These are phyloP conservation scores for Anguilla rostrata DNA, from an alignment of 2,113 vertebrate genomes.

Conservation along the genomic window DNA sequence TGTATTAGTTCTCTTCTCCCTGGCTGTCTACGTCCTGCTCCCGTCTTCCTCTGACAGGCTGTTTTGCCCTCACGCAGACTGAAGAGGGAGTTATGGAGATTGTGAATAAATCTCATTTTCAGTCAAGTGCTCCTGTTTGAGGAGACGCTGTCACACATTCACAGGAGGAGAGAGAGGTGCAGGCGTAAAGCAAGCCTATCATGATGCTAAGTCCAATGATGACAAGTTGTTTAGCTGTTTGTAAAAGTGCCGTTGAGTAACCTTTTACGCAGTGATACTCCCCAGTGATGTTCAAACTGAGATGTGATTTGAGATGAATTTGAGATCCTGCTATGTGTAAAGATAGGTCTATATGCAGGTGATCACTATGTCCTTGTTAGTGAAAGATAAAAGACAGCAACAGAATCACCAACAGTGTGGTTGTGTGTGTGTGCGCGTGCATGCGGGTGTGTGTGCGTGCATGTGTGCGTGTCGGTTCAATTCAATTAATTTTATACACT, in stretches of 20 bases:
- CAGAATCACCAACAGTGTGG: too few species aligned
- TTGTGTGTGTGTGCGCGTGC: too few species aligned
- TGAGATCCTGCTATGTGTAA: too few species aligned
- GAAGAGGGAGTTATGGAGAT: background rate
- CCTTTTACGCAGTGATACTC: background rate
- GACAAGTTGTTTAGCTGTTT: background rate
- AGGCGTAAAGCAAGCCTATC: background rate
- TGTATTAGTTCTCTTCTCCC: background rate
- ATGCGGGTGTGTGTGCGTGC: too few species aligned
- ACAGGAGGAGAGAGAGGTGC: slow-evolving; percentile 46
- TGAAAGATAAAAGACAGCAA: too few species aligned
- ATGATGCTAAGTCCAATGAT: background rate
- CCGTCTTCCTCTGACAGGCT: background rate
- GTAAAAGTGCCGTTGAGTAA: too few species aligned
- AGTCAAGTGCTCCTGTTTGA: background rate
- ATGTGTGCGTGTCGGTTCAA: too few species aligned
- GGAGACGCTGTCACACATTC: slow-evolving; percentile 36
- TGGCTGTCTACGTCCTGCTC: background rate
- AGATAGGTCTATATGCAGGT: too few species aligned
- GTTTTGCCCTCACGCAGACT: background rate
- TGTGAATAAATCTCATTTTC: background rate
- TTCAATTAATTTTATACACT: too few species aligned
- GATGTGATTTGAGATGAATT: too few species aligned
- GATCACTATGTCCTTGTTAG: too few species aligned
- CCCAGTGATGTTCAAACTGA: too few species aligned